A percentile compares a stretch with the other conserved stretches of the same genome.
phyloP scores from a whole-genome alignment of 2,113 vertebrate genomes.

The Agapornis roseicollis region DNA sequence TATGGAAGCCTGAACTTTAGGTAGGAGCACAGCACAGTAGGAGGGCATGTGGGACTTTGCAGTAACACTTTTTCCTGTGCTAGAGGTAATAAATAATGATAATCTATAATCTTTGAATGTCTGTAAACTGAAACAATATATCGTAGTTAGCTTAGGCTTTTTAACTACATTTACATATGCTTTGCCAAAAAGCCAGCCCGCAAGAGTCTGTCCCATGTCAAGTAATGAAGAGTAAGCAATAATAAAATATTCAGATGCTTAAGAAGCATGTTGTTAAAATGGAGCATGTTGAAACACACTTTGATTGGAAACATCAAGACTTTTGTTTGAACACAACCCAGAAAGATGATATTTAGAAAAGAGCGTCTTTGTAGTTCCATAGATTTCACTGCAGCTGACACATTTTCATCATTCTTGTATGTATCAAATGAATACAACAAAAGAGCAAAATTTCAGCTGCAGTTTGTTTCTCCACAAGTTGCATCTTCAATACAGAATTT shows the following conservation, averaged over 20 bases:
- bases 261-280: background rate
- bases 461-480: background rate
- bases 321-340: background rate
- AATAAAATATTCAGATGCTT: background rate
- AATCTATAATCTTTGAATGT: background rate
- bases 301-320: background rate
- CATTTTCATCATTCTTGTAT: background rate
- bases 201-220: background rate
- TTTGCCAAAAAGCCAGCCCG: background rate
- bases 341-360: background rate
- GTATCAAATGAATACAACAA: background rate
- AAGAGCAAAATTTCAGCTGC: background rate
- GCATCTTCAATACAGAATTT: background rate
- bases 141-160: background rate
- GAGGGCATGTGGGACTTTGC: background rate
- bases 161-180: background rate
- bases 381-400: background rate
- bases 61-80: background rate
- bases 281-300: background rate
- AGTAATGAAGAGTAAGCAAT: background rate
- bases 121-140: background rate
- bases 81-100: background rate
- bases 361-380: background rate
- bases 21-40: background rate
- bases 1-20: background rate